phyloP scores from a whole-genome alignment of 1,140 invertebrate species.

The Copidosoma floridanum region DNA sequence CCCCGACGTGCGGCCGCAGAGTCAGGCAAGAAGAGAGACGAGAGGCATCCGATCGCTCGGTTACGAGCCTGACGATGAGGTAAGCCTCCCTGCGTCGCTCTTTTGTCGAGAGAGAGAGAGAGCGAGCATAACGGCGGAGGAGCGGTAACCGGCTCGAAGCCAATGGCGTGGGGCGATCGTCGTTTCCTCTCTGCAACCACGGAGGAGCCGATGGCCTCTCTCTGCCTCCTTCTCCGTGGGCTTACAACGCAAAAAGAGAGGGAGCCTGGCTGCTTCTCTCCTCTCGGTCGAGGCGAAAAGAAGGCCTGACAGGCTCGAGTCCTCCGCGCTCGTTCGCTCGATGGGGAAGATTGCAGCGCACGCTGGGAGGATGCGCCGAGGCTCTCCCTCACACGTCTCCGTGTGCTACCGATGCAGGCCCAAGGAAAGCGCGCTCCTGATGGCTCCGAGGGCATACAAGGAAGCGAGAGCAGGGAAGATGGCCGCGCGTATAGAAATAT shows the following conservation, averaged over 20 bases:
- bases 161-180: constrained; percentile 49
- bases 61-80: constrained; percentile 12
- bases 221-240: background rate
- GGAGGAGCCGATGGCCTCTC: constrained; percentile 42
- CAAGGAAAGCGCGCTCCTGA: background rate
- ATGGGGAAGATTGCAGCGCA: too few species aligned
- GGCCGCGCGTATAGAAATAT: too few species aligned
- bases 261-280: too few species aligned
- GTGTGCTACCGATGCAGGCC: background rate
- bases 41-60: background rate
- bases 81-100: background rate
- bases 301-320: background rate
- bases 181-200: constrained; percentile 9
- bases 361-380: background rate
- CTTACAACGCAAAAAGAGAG: too few species aligned
- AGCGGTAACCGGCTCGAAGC: constrained; percentile 50
- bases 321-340: too few species aligned
- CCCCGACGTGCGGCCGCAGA: background rate
- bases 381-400: background rate
- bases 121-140: constrained; percentile 43
- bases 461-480: background rate
- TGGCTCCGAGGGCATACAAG: constrained; percentile 1
- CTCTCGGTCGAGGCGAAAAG: background rate
- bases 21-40: background rate
- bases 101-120: background rate